A percentile compares a stretch with the other conserved stretches of the same genome.
These are phyloP conservation scores for Petrolisthes cinctipes DNA, from an alignment of 2,888 invertebrate genomes.

Conservation along the genomic window DNA sequence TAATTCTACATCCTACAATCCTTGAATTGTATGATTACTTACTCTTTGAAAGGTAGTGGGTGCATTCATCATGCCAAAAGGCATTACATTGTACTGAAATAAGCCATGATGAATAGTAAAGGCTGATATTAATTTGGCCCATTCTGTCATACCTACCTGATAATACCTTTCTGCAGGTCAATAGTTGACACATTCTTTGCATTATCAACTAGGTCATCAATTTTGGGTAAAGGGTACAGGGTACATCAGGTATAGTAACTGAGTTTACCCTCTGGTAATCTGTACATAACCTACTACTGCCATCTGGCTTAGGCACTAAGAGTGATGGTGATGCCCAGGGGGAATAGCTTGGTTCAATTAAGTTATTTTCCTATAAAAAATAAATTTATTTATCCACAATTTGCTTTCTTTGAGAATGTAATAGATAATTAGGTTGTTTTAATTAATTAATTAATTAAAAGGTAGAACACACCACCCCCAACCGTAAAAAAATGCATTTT, in stretches of 20 bases:
- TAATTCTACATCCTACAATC: neutral
- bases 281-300: neutral
- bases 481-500: too few relatives aligned
- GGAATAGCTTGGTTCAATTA: neutral
- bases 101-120: neutral
- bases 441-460: too few relatives aligned
- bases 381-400: neutral
- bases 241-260: neutral
- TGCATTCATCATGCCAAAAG: slow-evolving; percentile 8
- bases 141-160: too few relatives aligned
- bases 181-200: too few relatives aligned
- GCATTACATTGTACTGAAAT: slow-evolving; percentile 10
- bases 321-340: neutral
- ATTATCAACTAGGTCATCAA: too few relatives aligned
- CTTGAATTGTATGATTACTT: neutral
- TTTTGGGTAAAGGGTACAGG: neutral
- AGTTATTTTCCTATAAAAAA: neutral
- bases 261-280: neutral
- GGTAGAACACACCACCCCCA: too few relatives aligned
- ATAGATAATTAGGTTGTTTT: slow-evolving; percentile 8
- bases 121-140: too few relatives aligned
- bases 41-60: slow-evolving; percentile 5
- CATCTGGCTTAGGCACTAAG: slow-evolving; percentile 15
- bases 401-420: slow-evolving; percentile 7
- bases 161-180: too few relatives aligned